phyloP scores from a whole-genome alignment of 2,797 vertebrate species.

The Apodemus agrarius region DNA sequence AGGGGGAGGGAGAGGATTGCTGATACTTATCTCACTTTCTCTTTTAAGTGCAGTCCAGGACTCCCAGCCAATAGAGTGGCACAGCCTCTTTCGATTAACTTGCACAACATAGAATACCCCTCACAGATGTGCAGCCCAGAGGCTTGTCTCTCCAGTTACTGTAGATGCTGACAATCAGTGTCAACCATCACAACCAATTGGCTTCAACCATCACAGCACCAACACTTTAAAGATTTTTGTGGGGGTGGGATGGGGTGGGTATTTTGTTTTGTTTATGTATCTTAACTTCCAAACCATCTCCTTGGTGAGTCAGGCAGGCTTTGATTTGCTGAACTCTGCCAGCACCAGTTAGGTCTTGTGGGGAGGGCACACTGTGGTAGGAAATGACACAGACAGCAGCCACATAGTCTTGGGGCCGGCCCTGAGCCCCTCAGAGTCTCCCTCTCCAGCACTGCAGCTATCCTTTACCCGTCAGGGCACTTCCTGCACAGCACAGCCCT shows the following conservation, averaged over 20 bases:
- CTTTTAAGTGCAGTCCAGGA: not conserved
- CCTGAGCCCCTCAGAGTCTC: not conserved
- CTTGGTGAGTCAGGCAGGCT: not conserved
- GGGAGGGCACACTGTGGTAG: fast-evolving
- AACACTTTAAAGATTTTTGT: not conserved
- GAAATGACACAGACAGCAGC: not conserved
- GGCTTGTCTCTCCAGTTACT: not conserved
- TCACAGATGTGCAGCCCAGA: not conserved
- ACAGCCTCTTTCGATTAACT: not conserved
- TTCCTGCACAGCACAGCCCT: not conserved
- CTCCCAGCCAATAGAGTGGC: not conserved
- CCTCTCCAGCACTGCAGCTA: not conserved
- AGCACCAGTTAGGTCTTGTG: not conserved
- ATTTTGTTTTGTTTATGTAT: not conserved
- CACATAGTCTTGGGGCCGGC: fast-evolving
- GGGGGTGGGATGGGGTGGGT: not conserved
- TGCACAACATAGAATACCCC: not conserved
- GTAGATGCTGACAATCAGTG: not conserved
- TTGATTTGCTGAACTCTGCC: not conserved
- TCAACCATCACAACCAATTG: not conserved
- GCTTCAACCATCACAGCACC: not conserved
- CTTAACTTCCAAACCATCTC: not conserved
- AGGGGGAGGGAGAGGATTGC: fast-evolving
- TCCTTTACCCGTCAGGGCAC: not conserved
- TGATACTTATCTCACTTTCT: not conserved